Evolutionary conservation across 2,113 vertebrate species (phyloP), one percentile per base, ranked within the genome.

Genomic region (Ptychochromis oligacanthus): DNA sequence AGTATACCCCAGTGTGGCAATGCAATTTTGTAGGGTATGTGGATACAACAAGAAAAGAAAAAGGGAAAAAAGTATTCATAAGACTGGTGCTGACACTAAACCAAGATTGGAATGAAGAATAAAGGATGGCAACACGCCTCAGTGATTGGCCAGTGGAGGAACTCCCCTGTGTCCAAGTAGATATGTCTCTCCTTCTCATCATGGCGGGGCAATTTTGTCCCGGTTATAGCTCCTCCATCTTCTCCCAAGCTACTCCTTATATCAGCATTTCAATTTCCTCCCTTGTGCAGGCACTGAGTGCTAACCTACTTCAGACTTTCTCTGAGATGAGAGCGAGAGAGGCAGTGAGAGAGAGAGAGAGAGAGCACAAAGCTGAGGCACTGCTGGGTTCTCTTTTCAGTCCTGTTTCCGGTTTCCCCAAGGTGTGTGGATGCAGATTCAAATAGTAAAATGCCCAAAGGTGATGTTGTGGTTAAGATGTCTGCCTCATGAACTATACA

Each of bases 231-330:
- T 84, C 82, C 88, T 89, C 90, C 87, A 93, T 93, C 93, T 93
- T 92, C 91, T 93, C 92, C 93, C 90, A 58, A 92, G 92, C 92
- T 91, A 87, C 88, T 92, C 89, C 92, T 92, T 93, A 93, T 93
- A 91, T 92, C 93, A 91, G 85, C 84, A 89, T 94, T 94, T 95
- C 94, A 94, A 94, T 95, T 95, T 94, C 93, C 92, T 93, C 90
- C 89, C 89, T 77, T 67, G 86, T 88, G 90, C 83, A 77, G 88
- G 70, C 46, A 15, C 86, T 52, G 88, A 91, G 92, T 85, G 85
- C 87, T 86, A 91, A 93, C 89, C 91, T 91, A 91, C 90, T 93
- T 90, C 90, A 89, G 88, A 89, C 79, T 91, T 83, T 90, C 80
- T 83, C 80, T 80, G 77, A 77, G 76, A 88, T 24, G 46, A 85